Evolutionary conservation across 1,140 invertebrate genomes (phyloP).

Genomic region (Ceratosolen solmsi): DNA sequence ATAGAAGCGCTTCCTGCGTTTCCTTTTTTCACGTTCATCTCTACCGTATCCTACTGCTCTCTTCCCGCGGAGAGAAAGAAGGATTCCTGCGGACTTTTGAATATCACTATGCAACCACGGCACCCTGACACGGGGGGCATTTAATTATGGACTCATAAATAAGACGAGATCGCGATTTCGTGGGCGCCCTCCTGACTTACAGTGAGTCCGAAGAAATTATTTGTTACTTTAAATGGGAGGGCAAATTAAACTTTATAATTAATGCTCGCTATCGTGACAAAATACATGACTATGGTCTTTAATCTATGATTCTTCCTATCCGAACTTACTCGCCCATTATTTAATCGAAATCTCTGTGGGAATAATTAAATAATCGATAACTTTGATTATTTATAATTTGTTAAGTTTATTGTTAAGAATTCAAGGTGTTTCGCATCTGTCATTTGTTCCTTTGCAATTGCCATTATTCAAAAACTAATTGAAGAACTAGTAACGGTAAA

Average conservation of each 20-base stretch:
- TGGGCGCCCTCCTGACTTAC: slow-evolving; percentile 26
- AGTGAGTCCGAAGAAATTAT: slow-evolving; percentile 23
- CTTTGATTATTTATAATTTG: no score
- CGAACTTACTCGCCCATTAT: no score
- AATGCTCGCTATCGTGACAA: no score
- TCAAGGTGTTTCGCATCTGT: no score
- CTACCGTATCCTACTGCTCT: slow-evolving; percentile 31
- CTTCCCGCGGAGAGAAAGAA: not conserved
- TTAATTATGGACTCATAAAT: slow-evolving; percentile 51
- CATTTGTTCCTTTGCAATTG: no score
- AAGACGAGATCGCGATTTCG: slow-evolving; percentile 44
- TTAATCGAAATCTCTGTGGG: no score
- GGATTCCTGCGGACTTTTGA: slow-evolving; percentile 51
- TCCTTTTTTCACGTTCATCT: slow-evolving; percentile 10
- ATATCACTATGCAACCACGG: slow-evolving; percentile 27
- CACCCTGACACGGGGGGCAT: not conserved
- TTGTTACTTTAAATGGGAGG: not conserved
- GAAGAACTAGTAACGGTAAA: no score
- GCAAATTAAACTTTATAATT: not conserved
- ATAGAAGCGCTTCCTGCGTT: slow-evolving; percentile 54
- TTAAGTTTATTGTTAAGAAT: no score
- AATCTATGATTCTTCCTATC: no score
- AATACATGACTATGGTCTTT: no score
- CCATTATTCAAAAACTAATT: no score
- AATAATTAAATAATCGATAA: no score